Percentiles rank a stretch among this genome's conserved stretches.
Evolutionary conservation across 2,888 invertebrate genomes (phyloP).

Genomic region (Melieria picta): DNA sequence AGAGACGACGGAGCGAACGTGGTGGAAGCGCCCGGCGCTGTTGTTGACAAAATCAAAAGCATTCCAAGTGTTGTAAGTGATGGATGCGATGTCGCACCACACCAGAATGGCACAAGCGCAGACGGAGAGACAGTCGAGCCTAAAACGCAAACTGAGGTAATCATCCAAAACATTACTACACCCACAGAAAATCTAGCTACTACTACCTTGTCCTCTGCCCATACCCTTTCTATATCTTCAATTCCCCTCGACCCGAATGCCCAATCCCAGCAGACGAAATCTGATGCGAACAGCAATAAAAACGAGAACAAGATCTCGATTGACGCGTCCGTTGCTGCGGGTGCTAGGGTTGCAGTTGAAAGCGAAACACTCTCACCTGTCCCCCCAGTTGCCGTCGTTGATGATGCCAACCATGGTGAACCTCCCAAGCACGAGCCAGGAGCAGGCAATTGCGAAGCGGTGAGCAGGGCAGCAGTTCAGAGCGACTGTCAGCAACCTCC

Average conservation of each 20-base stretch:
- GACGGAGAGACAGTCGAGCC: conserved; percentile 45
- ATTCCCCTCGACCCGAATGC: conserved; percentile 34
- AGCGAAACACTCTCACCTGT: conserved; percentile 32
- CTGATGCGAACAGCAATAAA: not conserved
- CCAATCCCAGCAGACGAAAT: conserved; percentile 6
- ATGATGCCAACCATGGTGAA: conserved; percentile 4
- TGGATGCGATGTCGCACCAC: conserved; percentile 46
- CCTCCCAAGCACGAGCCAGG: not conserved
- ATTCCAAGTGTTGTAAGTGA: conserved; percentile 48
- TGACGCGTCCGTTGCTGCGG: conserved; percentile 49
- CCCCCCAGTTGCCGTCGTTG: conserved; percentile 7
- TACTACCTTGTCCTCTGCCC: conserved; percentile 33
- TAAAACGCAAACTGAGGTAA: conserved; percentile 63
- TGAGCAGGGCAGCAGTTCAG: not conserved
- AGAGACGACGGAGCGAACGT: conserved; percentile 35
- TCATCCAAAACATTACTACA: conserved; percentile 41
- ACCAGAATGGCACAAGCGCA: conserved; percentile 57
- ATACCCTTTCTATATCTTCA: conserved; percentile 35
- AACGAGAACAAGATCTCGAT: conserved; percentile 11
- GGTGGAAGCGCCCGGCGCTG: conserved; percentile 29
- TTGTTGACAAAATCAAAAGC: conserved; percentile 39
- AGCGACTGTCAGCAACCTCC: conserved; percentile 67
- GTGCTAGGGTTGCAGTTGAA: conserved; percentile 48
- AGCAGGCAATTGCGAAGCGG: not conserved
- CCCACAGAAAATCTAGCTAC: conserved; percentile 39